A percentile compares a stretch with the other conserved stretches of the same genome.
phyloP scores from a whole-genome alignment of 2,797 vertebrate genomes.

The Sciurus vulgaris region DNA sequence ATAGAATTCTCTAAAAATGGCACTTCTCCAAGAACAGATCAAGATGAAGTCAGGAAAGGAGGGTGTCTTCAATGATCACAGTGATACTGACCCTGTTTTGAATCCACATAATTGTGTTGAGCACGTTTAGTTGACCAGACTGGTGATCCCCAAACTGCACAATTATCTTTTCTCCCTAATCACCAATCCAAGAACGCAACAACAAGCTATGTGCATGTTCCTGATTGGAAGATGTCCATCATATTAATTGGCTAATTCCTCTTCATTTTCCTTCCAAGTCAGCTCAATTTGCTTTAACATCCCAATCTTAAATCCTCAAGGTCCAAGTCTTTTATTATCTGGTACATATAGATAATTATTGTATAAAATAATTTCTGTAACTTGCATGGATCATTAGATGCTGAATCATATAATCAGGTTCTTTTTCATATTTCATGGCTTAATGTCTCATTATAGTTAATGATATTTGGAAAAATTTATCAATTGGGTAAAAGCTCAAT shows the following conservation, averaged over 20 bases:
- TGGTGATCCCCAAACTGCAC: not conserved
- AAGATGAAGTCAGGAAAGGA: not conserved
- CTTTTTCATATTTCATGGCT: slow-evolving; percentile 42
- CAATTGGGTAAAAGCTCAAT: not conserved
- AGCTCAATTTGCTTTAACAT: slow-evolving; percentile 10
- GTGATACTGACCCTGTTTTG: not conserved
- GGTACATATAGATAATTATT: not conserved
- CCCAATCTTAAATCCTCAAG: slow-evolving; percentile 4
- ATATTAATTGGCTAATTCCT: not conserved
- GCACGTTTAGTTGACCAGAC: not conserved
- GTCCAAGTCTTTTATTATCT: not conserved
- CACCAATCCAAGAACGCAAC: not conserved
- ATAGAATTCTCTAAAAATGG: not conserved
- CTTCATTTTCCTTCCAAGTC: not conserved
- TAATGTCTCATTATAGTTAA: slow-evolving; percentile 35
- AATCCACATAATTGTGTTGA: not conserved
- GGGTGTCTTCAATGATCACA: not conserved
- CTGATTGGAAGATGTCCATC: not conserved
- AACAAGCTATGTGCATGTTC: not conserved
- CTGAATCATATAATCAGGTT: slow-evolving; percentile 38
- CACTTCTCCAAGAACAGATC: not conserved
- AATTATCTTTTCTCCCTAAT: not conserved
- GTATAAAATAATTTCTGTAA: slow-evolving; percentile 55
- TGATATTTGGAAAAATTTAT: slow-evolving; percentile 46
- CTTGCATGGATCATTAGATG: slow-evolving; percentile 54